Evolutionary conservation across 2,797 vertebrate species (phyloP), one percentile per base, ranked within the genome.

Genomic region (Macropodus opercularis): DNA sequence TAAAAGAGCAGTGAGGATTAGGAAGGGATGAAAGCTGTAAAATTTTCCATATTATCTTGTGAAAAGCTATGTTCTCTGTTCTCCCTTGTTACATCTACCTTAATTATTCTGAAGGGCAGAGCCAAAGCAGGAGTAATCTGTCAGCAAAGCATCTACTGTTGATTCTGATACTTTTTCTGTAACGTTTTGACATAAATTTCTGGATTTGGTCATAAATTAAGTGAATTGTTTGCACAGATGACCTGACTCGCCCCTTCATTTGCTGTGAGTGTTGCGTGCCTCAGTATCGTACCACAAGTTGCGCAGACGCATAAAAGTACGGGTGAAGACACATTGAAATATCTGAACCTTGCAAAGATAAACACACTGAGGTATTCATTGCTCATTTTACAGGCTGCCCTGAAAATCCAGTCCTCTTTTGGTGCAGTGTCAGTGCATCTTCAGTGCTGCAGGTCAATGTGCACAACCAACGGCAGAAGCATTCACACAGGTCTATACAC

Each of bases 21-120:
- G 89, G 86, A 89, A 79, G 80, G 90, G 90, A 92, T 89, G 87
- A 91, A 92, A 91, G 91, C 91, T 87, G 87, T 91, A 93, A 92
- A 91, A 90, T 90, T 79, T 92, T 93, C 91, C 91, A 92, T 92
- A 93, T 92, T 91, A 93, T 92, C 91, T 92, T 86, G 87, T 91
- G 85, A 93, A 92, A 90, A 88, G 83, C 89, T 77, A 81, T 81
- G 76, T 87, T 92, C 89, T 90, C 84, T 78, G 75, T 85, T 85
- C 87, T 73, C 77, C 77, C 82, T 81, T 80, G 81, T 87, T 90
- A 86, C 82, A 87, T 80, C 85, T 88, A 88, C 86, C 81, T 90
- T 87, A 84, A 87, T 91, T 89, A 87, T 87, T 85, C 80, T 86
- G 70, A 85, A 90, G 84, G 83, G 85, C 79, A 64, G 44, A 80